These are phyloP conservation scores for Pontoporia blainvillei DNA, from an alignment of 2,113 vertebrate species.

Conservation along the genomic window DNA sequence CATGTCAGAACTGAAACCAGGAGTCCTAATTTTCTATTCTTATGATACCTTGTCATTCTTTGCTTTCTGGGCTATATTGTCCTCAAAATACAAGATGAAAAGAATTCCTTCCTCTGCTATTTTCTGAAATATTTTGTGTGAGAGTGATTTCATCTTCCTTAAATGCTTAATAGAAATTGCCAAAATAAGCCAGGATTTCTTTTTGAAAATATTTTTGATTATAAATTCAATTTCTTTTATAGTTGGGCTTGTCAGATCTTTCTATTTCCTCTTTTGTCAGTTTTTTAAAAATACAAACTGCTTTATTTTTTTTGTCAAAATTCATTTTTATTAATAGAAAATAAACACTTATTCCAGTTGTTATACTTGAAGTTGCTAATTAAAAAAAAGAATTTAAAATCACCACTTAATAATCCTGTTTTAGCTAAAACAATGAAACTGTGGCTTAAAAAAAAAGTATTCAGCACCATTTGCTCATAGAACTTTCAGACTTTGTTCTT, in stretches of 20 bases:
- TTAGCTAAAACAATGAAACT: conserved; percentile 60
- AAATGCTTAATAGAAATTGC: not conserved
- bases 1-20: not conserved
- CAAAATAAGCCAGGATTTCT: not conserved
- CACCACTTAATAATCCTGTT: conserved; percentile 54
- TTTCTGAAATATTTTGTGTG: not conserved
- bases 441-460: conserved; percentile 46
- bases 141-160: not conserved
- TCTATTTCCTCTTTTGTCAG: not conserved
- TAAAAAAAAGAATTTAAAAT: conserved; percentile 69
- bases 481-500: conserved; percentile 57
- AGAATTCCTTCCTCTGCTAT: not conserved
- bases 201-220: not conserved
- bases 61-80: not conserved
- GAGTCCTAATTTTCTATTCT: not conserved
- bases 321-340: conserved; percentile 90
- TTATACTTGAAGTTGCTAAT: conserved; percentile 75
- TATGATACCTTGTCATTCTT: not conserved
- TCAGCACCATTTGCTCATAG: conserved; percentile 70
- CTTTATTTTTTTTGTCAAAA: conserved; percentile 78
- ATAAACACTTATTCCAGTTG: conserved; percentile 79
- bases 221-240: not conserved
- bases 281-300: not conserved
- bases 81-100: not conserved
- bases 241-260: not conserved